Base-by-base conservation (phyloP, 2,888 invertebrate species). In the Notodonta dromedarius region DNA sequence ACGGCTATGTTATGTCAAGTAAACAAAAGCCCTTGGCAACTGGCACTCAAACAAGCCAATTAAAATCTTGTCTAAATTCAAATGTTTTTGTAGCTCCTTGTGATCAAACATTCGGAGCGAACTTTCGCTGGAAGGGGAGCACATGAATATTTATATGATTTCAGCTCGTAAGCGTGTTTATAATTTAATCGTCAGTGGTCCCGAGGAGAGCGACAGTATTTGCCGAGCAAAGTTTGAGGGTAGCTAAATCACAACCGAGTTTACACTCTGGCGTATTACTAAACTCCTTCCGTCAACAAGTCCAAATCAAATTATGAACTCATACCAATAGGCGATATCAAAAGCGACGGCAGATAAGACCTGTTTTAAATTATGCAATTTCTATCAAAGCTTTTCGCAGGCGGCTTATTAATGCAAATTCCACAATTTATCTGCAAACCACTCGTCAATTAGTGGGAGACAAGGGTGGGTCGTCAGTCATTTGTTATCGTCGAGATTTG, bases 131-230 rank as follows among this genome's bases (percentile, higher is more conserved):
- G 24, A 24, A 24, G 48, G 24, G 7, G 12, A 72, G 67, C 57
- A 67, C 66, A 83, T 86, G 82, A 86, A 87, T 86, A 84, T 86
- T 80, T 79, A 85, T 83, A 81, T 79, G 72, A 79, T 80, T 82
- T 73, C 62, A 76, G 69, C 70, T 77, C 63, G 73, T 65, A 75
- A 73, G 74, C 68, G 69, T 79, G 79, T 79, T 82, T 78, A 79
- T 84, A 84, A 84, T 83, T 80, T 73, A 83, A 82, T 82, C 71
- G 74, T 65, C 57, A 70, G 69, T 62, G 77, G 77, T 73, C 74
- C 76, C 76, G 66, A 68, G 74, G 63, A 74, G 77, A 74, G 79
- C 69, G 77, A 69, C 76, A 71, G 72, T 84, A 78, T 87, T 86
- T 85, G 78, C 61, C 51, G 60, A 77, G 70, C 74, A 76, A 85